Base-by-base conservation (phyloP, 2,888 invertebrate genomes). In the Coleophora deauratella region DNA sequence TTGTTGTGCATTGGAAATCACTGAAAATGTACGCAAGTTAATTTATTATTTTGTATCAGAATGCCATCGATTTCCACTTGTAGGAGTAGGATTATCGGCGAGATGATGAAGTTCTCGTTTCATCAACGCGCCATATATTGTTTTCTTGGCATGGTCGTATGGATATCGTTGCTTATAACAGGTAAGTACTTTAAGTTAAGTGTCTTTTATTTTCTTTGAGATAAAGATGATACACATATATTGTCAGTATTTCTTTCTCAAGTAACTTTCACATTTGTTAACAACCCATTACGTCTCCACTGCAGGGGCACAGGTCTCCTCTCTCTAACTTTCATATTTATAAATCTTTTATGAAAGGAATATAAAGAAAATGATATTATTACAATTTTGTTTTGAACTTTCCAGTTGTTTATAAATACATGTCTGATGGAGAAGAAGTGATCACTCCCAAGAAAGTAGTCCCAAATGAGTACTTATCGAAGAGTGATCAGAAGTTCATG, bases 121-220 rank as follows among this genome's bases (percentile, higher is more conserved):
- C 93, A 93, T 62, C 93, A 92, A 65, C 88, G 92, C 61, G 93
- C 94, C 27, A 87, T 94, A 63, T 93, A 94, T 64, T 94, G 94
- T 77, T 94, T 94, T 66, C 79, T 94, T 55, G 88, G 94, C 43
- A 89, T 94, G 80, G 93, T 91, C 72, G 68, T 94, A 50, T 94
- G 94, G 94, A 93, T 94, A 65, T 90, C 93, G 67, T 85, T 93
- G 42, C 79, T 94, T 21, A 90, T 94, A 48, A 92, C 91, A 56
- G 93, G 91, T 91, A 71, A 76, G 63, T 21, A 31, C 31, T 31
- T 31, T 4, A n/a, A 28, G 28, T 28, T 28, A 28, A 8, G 6
- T 28, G 9, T 28, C 9, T 8, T 9, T 28, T 28, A 28, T 28
- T 28, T 28, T n/a, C n/a, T n/a, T n/a, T n/a, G n/a, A n/a, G n/a